Evolutionary conservation across 2,797 vertebrate species (phyloP), one percentile per base, ranked within the genome.

Genomic region (Hoplostethus mediterraneus): DNA sequence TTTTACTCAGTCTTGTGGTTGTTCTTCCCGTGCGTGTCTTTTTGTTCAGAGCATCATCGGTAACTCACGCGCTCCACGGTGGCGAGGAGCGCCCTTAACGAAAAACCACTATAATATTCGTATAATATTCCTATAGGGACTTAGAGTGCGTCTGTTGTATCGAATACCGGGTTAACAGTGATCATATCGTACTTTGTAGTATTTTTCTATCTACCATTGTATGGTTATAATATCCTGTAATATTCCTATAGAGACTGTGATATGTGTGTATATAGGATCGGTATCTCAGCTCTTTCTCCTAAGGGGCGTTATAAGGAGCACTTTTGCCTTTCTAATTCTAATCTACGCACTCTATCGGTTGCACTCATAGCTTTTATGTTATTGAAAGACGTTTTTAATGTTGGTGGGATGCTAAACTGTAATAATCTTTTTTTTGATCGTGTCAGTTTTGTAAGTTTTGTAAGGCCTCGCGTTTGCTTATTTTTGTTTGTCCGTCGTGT

Each of bases 21-120:
- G 65, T 63, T 56, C 42, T 77, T 63, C 71, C 28, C 38, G 81
- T 82, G 73, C 78, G 81, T 17, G 72, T n/a, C 70, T 82, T 87
- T 88, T 85, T 82, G 79, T 88, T 79, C 51, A 63, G 63, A 84
- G 87, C 90, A 88, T 90, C 87, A 85, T 17, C 64, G 55, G 63
- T 77, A 71, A 73, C 69, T 67, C 31, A 48, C 60, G 17, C 63
- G 65, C 71, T 47, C 58, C 72, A 16, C 63, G 40, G 64, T 2
- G 42, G 16, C 61, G 40, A 42, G 52, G 31, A 63, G 77, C 71
- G 21, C 49, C 7, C n/a, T 9, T 21, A 52, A 10, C 49, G 0
- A 11, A 38, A 74, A 55, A 58, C 3, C 16, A 5, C 12, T 2
- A 36, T 51, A 48, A 55, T 63, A 49, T 33, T 51, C 47, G 3